Base-by-base conservation (phyloP, 2,113 vertebrate species). In the Bettongia penicillata region DNA sequence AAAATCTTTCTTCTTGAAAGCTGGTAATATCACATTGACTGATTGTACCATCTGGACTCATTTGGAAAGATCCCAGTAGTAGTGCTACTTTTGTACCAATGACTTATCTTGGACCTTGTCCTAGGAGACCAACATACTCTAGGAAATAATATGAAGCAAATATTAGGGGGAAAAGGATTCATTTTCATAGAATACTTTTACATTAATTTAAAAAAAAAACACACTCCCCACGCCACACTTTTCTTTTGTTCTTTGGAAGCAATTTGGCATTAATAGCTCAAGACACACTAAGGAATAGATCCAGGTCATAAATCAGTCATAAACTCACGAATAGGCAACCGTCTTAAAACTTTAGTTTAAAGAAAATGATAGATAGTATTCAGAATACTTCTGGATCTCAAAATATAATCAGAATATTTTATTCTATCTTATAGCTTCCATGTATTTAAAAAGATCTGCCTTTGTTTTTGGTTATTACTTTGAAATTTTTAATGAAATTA, bases 81-180 rank as follows among this genome's bases (percentile, higher is more conserved):
- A 49, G 14, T 93, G 24, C 48, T 94, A 14, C 31, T 50, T 96
- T 91, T 49, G 1, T 92, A 31, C 68, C 94, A 84, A 0, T 94
- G 2, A 93, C 57, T 89, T 95, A 91, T 37, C 26, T 53, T 50
- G n/a, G 48, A 48, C 49, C 10, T 93, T 31, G 24, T 93, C n/a
- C 94, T 95, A 37, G 92, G 94, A 97, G 94, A 19, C 52, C 55
- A 14, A 24, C 51, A 50, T 96, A 91, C 91, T 94, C 94, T 97
- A 43, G 93, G 92, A 16, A 24, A 0, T 93, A 90, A 95, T 31
- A 94, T 50, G 92, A 97, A 98, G 92, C 94, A 57, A 48, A 95
- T 94, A 92, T 91, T 55, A 12, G 25, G 53, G 31, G 91, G 89
- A 92, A 92, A 53, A 90, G 25, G 47, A 77, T 95, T 92, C 94